Evolutionary conservation across 1,140 invertebrate genomes (phyloP).

Genomic region (Palaemon carinicauda): DNA sequence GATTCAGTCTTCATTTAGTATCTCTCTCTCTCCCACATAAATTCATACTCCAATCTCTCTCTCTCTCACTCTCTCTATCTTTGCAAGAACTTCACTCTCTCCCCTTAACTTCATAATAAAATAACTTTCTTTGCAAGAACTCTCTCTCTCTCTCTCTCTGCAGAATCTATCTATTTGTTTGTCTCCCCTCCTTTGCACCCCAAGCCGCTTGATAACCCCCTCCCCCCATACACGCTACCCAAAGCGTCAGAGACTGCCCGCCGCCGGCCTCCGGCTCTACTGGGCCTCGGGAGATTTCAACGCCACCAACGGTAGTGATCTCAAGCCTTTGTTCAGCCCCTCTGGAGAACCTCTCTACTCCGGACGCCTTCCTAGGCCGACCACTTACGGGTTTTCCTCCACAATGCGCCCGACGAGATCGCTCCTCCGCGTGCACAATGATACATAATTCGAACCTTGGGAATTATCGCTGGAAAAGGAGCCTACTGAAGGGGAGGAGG

Average conservation of each 20-base stretch:
- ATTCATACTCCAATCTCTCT: no score
- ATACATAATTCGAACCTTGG: conserved; percentile 16
- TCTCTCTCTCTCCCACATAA: not conserved
- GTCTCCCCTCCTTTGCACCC: not conserved
- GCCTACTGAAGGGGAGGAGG: not conserved
- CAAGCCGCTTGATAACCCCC: not conserved
- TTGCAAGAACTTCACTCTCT: not conserved
- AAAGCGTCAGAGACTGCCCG: not conserved
- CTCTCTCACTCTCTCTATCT: not conserved
- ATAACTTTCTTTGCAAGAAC: no score
- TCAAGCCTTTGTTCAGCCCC: not conserved
- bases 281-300: not conserved
- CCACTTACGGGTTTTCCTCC: not conserved
- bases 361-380: conserved; percentile 15
- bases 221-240: not conserved
- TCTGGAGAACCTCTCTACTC: not conserved
- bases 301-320: conserved; percentile 27
- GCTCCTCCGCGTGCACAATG: not conserved
- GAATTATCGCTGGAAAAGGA: conserved; percentile 40
- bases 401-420: not conserved
- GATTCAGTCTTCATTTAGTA: no score
- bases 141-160: not conserved
- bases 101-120: no score
- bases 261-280: no score
- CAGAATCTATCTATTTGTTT: not conserved